Evolutionary conservation across 2,888 invertebrate species (phyloP).

Genomic region (Paralinhomoeus sp.): DNA sequence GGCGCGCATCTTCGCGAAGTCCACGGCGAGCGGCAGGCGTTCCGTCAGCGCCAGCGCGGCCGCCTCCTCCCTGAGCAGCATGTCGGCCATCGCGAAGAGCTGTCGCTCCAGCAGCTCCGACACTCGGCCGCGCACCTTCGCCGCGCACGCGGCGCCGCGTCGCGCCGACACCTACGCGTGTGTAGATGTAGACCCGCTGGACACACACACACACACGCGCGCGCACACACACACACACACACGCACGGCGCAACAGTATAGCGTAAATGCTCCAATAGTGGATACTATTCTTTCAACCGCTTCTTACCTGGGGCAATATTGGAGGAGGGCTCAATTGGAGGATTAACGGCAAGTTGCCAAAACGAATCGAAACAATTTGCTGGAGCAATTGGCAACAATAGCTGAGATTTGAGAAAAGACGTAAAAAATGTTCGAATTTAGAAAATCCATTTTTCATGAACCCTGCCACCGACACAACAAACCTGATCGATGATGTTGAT

Average conservation of each 20-base stretch:
- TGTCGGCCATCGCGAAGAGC: conserved; percentile 9
- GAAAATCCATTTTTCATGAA: neutral
- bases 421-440: neutral
- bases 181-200: neutral
- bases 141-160: conserved; percentile 8
- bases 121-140: conserved; percentile 7
- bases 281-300: too few species aligned
- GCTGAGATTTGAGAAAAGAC: too few species aligned
- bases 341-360: too few species aligned
- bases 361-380: too few species aligned
- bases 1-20: neutral
- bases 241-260: neutral
- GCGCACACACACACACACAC: neutral
- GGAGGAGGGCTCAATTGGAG: too few species aligned
- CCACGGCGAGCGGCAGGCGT: neutral
- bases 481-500: conserved; percentile 22
- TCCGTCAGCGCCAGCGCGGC: conserved; percentile 1
- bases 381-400: too few species aligned
- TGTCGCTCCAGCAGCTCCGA: conserved; percentile 8
- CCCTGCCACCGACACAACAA: neutral
- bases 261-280: too few species aligned
- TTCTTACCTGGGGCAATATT: too few species aligned
- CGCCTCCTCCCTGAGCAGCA: conserved; percentile 11
- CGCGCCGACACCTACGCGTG: conserved; percentile 10
- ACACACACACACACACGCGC: neutral